phyloP scores from a whole-genome alignment of 2,797 vertebrate genomes.

The Dendrocincla fuliginosa region DNA sequence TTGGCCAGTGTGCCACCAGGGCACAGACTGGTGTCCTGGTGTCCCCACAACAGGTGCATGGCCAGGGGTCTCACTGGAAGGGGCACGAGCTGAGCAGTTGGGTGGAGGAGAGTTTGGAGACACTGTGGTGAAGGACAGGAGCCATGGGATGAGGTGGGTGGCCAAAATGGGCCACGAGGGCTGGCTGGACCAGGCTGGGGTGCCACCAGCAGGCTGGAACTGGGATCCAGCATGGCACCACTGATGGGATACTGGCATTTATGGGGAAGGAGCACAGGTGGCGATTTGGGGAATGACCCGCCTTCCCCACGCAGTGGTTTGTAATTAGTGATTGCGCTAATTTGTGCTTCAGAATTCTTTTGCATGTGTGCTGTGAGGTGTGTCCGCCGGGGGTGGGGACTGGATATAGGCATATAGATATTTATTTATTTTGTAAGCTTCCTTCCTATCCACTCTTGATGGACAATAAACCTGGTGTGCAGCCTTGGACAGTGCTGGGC shows the following conservation, averaged over 20 bases:
- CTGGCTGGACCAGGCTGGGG: not conserved
- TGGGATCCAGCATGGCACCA: not conserved
- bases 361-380: not conserved
- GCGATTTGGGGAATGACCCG: rapidly evolving
- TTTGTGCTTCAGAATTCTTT: not conserved
- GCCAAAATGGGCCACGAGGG: rapidly evolving
- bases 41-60: not conserved
- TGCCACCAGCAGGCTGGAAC: not conserved
- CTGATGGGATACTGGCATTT: not conserved
- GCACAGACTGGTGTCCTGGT: not conserved
- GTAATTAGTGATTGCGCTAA: not conserved
- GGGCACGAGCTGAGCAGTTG: not conserved
- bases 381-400: rapidly evolving
- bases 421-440: constrained; percentile 47
- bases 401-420: not conserved
- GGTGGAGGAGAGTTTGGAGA: not conserved
- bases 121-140: not conserved
- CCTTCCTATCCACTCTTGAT: not conserved
- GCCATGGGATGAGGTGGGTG: not conserved
- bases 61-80: not conserved
- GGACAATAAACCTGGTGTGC: constrained; percentile 6
- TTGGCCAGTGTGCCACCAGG: not conserved
- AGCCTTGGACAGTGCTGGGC: not conserved
- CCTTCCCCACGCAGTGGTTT: not conserved
- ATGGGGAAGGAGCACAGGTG: not conserved